Conservation (phyloP, 2,113 vertebrate species). For the Anser cygnoides region DNA sequence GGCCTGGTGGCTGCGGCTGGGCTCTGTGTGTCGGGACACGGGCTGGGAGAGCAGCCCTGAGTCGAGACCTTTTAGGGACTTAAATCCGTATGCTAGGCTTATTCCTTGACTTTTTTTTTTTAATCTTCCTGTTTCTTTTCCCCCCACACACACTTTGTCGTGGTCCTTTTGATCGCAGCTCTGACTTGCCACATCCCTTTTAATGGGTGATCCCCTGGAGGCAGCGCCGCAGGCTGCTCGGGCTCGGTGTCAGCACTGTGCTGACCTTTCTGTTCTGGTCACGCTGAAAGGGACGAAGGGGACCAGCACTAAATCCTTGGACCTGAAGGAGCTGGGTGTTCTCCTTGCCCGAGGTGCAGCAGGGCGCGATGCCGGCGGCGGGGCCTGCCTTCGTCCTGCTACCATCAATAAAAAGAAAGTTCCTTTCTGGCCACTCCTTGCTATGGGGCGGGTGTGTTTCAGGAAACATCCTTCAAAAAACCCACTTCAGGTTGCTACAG, state of each 20-base stretch:
- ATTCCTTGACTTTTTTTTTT: not conserved
- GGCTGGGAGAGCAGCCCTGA: not conserved
- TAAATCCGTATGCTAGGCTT: not conserved
- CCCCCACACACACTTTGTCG: rapidly evolving
- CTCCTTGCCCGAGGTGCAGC: not conserved
- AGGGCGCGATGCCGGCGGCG: rapidly evolving
- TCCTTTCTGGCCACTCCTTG: not conserved
- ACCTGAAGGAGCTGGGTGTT: rapidly evolving
- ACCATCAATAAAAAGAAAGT: rapidly evolving
- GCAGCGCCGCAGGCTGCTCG: not conserved
- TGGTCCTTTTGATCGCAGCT: not conserved
- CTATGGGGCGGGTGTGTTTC: rapidly evolving
- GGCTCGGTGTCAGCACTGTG: rapidly evolving
- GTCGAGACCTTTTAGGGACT: not conserved
- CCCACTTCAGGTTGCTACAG: not conserved
- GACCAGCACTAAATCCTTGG: not conserved
- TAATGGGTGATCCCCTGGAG: not conserved
- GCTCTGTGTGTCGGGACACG: rapidly evolving
- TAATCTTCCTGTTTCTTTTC: rapidly evolving
- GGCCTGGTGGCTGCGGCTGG: not conserved
- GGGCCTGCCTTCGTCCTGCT: not conserved
- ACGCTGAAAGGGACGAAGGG: not conserved
- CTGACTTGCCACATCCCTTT: not conserved
- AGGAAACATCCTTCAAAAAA: rapidly evolving
- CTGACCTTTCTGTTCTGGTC: not conserved